phyloP scores from a whole-genome alignment of 2,888 invertebrate species.

The Folsomia candida region DNA sequence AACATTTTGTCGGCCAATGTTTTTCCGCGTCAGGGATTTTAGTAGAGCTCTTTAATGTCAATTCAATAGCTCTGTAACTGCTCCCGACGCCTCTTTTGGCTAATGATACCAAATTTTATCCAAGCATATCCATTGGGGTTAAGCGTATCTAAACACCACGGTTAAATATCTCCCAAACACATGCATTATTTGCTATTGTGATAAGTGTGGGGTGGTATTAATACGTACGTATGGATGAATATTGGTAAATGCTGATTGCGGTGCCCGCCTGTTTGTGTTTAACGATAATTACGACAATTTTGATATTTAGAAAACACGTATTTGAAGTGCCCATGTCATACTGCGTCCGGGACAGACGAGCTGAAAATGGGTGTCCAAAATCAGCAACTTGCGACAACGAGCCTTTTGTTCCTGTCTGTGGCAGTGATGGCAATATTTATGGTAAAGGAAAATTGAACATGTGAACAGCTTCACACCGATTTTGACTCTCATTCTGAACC shows the following conservation, averaged over 20 bases:
- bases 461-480: not conserved
- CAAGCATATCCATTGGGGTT: not conserved
- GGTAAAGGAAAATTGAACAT: slow-evolving; percentile 58
- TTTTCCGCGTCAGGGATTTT: not conserved
- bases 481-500: not conserved
- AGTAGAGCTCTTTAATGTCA: not conserved
- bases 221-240: too few relatives aligned
- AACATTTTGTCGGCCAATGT: not conserved
- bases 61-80: not conserved
- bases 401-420: slow-evolving; percentile 72
- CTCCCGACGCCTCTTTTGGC: not conserved
- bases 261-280: too few relatives aligned
- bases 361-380: slow-evolving; percentile 53
- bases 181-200: not conserved
- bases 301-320: slow-evolving; percentile 72
- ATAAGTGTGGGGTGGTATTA: too few relatives aligned
- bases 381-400: slow-evolving; percentile 64
- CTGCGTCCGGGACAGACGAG: slow-evolving; percentile 63
- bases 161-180: too few relatives aligned
- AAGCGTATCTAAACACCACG: not conserved
- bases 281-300: not conserved
- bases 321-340: slow-evolving; percentile 89
- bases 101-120: slow-evolving; percentile 1
- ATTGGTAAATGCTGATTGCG: too few relatives aligned
- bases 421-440: slow-evolving; percentile 85